These are phyloP conservation scores for Arizona elegans DNA, from an alignment of 2,113 vertebrate genomes.

Conservation along the genomic window DNA sequence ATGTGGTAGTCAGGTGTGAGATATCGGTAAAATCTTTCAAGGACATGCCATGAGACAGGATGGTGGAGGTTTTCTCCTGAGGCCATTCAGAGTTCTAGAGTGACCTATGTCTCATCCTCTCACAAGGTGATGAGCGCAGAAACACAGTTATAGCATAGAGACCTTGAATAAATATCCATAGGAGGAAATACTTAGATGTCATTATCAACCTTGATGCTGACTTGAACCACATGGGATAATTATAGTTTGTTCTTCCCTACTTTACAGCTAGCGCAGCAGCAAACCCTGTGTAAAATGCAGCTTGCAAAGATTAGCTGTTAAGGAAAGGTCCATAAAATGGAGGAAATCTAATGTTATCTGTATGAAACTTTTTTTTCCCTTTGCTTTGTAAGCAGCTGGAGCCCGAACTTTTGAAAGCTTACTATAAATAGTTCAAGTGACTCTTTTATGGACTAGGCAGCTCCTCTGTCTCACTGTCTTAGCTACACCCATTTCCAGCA, in stretches of 20 bases:
- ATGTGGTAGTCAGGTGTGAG: not conserved
- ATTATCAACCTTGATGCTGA: not conserved
- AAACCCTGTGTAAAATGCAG: not conserved
- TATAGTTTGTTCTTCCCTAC: not conserved
- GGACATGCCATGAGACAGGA: not conserved
- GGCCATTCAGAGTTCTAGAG: not conserved
- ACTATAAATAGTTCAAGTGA: slow-evolving; percentile 22
- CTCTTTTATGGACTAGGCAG: not conserved
- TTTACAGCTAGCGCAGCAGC: not conserved
- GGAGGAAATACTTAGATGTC: not conserved
- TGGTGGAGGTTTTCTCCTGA: not conserved
- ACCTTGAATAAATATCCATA: slow-evolving; percentile 2
- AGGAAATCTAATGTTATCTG: not conserved
- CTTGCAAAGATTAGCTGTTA: not conserved
- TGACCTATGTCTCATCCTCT: not conserved
- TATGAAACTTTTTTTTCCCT: not conserved
- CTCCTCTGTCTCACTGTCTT: not conserved
- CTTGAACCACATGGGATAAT: not conserved
- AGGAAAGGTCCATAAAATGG: not conserved
- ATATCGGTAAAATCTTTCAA: not conserved
- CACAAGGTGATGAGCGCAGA: not conserved
- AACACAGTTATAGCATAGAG: not conserved
- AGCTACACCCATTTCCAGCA: not conserved
- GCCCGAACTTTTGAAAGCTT: not conserved
- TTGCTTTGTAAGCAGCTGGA: not conserved